These are phyloP conservation scores for Pseudomyrmex sp. DNA, from an alignment of 1,140 invertebrate genomes.

Conservation along the genomic window DNA sequence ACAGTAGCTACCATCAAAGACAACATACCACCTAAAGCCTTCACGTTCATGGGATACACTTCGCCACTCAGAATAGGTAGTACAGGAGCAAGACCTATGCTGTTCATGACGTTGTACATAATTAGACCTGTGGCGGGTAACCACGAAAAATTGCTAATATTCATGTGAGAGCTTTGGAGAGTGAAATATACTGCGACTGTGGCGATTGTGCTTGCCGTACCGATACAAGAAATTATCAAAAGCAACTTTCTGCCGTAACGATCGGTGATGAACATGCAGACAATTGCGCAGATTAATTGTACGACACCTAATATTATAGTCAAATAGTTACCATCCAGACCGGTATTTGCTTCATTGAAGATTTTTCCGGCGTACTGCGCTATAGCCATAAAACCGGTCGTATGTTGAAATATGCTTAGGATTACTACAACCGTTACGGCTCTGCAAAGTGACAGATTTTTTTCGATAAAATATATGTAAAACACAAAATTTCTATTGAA, in stretches of 20 bases:
- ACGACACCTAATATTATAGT: slow-evolving; percentile 89
- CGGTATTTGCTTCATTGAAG: slow-evolving; percentile 86
- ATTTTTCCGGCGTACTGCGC: slow-evolving; percentile 90
- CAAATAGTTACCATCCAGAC: slow-evolving; percentile 83
- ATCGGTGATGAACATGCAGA: slow-evolving; percentile 88
- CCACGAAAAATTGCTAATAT: slow-evolving; percentile 84
- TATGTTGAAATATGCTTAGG: slow-evolving; percentile 89
- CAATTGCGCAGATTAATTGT: slow-evolving; percentile 86
- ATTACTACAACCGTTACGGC: slow-evolving; percentile 87
- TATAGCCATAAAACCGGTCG: slow-evolving; percentile 90
- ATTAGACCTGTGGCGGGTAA: slow-evolving; percentile 87
- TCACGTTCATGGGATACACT: slow-evolving; percentile 89
- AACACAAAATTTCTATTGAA: neutral
- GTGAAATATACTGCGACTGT: slow-evolving; percentile 86
- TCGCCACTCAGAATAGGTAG: slow-evolving; percentile 90
- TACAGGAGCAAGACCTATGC: slow-evolving; percentile 89
- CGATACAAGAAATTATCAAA: slow-evolving; percentile 87
- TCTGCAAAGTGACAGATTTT: slow-evolving; percentile 29
- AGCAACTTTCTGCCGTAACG: slow-evolving; percentile 88
- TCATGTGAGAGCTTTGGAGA: slow-evolving; percentile 82
- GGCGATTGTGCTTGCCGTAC: slow-evolving; percentile 82
- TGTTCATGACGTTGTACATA: slow-evolving; percentile 88
- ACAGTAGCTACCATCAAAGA: slow-evolving; percentile 89
- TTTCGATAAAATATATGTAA: no score
- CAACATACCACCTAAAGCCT: slow-evolving; percentile 88